These are phyloP conservation scores for Pygoscelis antarcticus DNA, from an alignment of 2,113 vertebrate genomes.

Conservation along the genomic window DNA sequence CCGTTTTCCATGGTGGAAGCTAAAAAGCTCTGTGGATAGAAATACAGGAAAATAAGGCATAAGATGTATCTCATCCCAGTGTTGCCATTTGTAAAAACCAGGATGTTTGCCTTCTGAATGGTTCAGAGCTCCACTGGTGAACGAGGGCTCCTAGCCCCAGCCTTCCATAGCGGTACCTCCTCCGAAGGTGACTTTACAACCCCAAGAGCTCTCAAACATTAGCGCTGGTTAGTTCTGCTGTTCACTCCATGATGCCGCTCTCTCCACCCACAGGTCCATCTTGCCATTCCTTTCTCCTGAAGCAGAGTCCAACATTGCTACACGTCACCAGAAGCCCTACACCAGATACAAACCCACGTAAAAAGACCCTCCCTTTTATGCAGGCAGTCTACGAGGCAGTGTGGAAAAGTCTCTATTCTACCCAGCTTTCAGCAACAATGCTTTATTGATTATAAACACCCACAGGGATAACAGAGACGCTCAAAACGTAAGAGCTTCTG, in stretches of 20 bases:
- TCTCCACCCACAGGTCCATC: too few relatives aligned
- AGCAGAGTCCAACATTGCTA: neutral
- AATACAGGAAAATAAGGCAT: neutral
- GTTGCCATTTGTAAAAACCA: neutral
- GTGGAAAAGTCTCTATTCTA: neutral
- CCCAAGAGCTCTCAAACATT: neutral
- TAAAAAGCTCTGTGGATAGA: neutral
- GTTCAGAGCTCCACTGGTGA: neutral
- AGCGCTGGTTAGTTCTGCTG: neutral
- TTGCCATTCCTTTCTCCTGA: neutral
- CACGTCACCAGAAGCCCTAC: fast-evolving
- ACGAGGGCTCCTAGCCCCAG: neutral
- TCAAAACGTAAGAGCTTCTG: neutral
- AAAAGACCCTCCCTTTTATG: neutral
- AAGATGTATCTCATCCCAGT: neutral
- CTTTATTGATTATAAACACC: neutral
- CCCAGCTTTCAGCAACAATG: neutral
- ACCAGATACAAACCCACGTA: neutral
- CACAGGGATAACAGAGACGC: neutral
- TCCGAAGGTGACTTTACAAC: neutral
- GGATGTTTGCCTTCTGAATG: neutral
- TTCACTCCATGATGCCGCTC: neutral
- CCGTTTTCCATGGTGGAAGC: neutral
- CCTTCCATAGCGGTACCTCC: neutral
- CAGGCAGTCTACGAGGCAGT: neutral